These are phyloP conservation scores for Atethmia centrago DNA, from an alignment of 2,888 invertebrate genomes.

Conservation along the genomic window DNA sequence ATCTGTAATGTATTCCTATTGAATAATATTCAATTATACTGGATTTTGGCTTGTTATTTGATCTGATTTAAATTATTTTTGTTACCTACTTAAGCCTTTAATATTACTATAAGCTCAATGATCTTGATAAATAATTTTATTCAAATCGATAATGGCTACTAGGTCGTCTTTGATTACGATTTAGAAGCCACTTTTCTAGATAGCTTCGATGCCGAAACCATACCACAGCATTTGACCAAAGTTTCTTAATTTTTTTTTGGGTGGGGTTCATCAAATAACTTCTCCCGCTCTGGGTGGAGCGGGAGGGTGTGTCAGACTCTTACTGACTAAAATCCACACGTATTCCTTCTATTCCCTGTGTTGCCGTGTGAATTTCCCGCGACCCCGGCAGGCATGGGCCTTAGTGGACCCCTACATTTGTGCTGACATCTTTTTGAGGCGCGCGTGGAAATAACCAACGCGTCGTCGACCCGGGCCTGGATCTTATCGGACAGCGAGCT, in stretches of 20 bases:
- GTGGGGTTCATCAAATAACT: too few species aligned
- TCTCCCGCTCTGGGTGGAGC: too few species aligned
- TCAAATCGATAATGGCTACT: slow-evolving; percentile 8
- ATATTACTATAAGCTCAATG: not conserved
- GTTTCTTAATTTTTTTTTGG: not conserved
- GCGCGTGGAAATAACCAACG: too few species aligned
- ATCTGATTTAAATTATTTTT: slow-evolving; percentile 19
- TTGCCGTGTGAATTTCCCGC: too few species aligned
- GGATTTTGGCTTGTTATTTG: not conserved
- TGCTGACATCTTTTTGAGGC: too few species aligned
- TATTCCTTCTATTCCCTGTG: too few species aligned
- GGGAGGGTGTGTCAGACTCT: too few species aligned
- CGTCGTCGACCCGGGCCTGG: too few species aligned
- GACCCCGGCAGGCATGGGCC: too few species aligned
- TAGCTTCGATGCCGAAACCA: not conserved
- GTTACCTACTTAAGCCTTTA: not conserved
- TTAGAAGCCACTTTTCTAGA: not conserved
- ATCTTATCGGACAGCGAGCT: too few species aligned
- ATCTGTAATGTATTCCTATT: slow-evolving; percentile 1
- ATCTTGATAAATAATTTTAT: slow-evolving; percentile 11
- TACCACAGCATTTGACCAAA: not conserved
- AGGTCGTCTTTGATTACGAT: slow-evolving; percentile 7
- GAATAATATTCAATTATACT: slow-evolving; percentile 1
- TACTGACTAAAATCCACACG: too few species aligned
- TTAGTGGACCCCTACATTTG: too few species aligned